Base-by-base conservation (phyloP, 2,888 invertebrate species). In the Drosophila gaucha region DNA sequence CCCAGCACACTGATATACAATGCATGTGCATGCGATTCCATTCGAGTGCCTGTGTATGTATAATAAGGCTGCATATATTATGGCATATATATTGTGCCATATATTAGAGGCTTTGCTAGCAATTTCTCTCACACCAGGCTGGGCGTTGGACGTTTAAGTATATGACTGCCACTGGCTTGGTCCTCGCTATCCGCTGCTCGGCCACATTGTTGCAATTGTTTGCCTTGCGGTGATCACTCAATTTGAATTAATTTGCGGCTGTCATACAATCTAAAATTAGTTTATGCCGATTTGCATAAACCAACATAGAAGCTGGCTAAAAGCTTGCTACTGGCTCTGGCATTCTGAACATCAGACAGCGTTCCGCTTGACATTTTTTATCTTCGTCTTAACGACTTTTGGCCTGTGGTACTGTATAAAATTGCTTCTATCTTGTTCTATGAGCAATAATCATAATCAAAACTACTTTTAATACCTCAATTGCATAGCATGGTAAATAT, bases 171-270 rank as follows among this genome's bases (percentile, higher is more conserved):
- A 47, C 36, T 74, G 59, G 49, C 33, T 39, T 22, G 38, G 49
- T 26, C 35, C 43, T 43, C 39, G 43, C 33, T 14, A 39, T 26
- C 43, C 44, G 30, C 16, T 28, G 26, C 22, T 16, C 18, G 28
- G 10, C n/a, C 46, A 3, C 31, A 46, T 41, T 57, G 50, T 33
- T 67, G 62, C 58, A 35, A 39, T 68, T 80, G 79, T 87, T 77
- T 76, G 67, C 77, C 67, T 83, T 72, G 84, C 43, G 68, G 67
- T 74, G 87, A 84, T 84, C 85, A 84, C 68, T 87, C 82, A 87
- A 87, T 84, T 84, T 87, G 83, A 86, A 86, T 85, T 87, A 85
- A 84, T 84, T 87, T 87, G 85, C 68, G 79, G 72, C 75, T 86
- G 87, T 85, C 87, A 85, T 70, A 65, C 60, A 66, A 78, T 62